Base-by-base conservation (phyloP, 2,888 invertebrate genomes). In the Tetramorium bicarinatum region DNA sequence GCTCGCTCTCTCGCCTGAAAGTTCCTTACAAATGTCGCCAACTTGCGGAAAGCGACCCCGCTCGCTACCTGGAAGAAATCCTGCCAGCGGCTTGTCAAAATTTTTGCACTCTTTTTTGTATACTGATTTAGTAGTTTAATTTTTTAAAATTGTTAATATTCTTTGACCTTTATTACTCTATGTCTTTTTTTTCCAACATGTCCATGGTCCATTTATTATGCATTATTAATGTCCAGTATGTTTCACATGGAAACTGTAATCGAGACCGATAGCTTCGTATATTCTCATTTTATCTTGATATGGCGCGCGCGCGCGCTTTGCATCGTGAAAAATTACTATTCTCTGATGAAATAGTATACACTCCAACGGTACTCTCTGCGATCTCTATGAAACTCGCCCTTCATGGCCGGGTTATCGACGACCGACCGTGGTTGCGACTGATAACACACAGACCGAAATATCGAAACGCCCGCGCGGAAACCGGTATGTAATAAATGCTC, bases 361-460 rank as follows among this genome's bases (percentile, higher is more conserved):
- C 21, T 59, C 47, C 18, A 47, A 59, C 25, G n/a, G 18, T 75
- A 64, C 15, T 0, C 13, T 21, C 18, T 52, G 13, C 66, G 41
- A 66, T 67, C 66, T 77, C 66, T 77, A 66, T 64, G 25, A 25
- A 54, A 47, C 25, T 41, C 54, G 47, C 47, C 21, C 18, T 18
- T 77, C 59, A 25, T 34, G 34, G 34, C 0, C 18, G 34, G 72
- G 25, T 77, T 61, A 72, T 72, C 38, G 47, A 80, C 25, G 47
- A 25, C 8, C 59, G 54, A 47, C 47, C 47, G 47, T 59, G 38
- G 38, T 34, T n/a, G 66, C 66, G 34, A 71, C 69, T 49, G 79
- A 71, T 71, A 80, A 80, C 71, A 47, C 52, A 80, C 49, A 59
- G 72, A 49, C 47, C 59, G 72, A 80, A 59, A 80, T 80, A 71